A percentile compares a stretch with the other conserved stretches of the same genome.
Evolutionary conservation across 2,888 invertebrate species (phyloP).

Genomic region (Scaptomyza flava): DNA sequence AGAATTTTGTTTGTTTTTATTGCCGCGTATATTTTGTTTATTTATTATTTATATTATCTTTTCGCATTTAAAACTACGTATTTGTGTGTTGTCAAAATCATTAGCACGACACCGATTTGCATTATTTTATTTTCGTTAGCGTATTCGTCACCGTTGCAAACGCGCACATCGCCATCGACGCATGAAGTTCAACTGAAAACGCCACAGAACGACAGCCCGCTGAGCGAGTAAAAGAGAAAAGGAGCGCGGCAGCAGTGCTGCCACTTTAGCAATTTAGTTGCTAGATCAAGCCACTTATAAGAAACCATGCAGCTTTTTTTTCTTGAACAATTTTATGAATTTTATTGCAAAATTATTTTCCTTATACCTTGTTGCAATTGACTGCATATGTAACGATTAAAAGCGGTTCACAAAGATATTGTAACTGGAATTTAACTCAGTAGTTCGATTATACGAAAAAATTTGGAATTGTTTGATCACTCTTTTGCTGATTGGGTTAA

Average conservation of each 20-base stretch:
- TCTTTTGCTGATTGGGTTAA: no score
- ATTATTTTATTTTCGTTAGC: background rate
- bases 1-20: background rate
- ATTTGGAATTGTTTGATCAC: no score
- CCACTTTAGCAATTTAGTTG: no score
- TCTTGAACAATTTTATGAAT: no score
- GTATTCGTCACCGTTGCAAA: conserved; percentile 32
- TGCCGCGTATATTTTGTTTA: background rate
- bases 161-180: conserved; percentile 60
- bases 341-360: no score
- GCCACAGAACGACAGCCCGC: conserved; percentile 26
- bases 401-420: no score
- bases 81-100: conserved; percentile 35
- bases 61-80: conserved; percentile 16
- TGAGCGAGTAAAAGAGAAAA: conserved; percentile 24
- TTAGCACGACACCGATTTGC: conserved; percentile 20
- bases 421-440: no score
- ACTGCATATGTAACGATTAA: no score
- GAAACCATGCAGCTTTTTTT: no score
- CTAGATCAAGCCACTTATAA: no score
- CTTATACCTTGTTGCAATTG: no score
- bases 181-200: conserved; percentile 67
- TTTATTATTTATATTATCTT: conserved; percentile 2
- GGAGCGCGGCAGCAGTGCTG: conserved; percentile 8
- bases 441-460: no score